These are phyloP conservation scores for Pholis gunnellus DNA, from an alignment of 2,113 vertebrate species.

Conservation along the genomic window DNA sequence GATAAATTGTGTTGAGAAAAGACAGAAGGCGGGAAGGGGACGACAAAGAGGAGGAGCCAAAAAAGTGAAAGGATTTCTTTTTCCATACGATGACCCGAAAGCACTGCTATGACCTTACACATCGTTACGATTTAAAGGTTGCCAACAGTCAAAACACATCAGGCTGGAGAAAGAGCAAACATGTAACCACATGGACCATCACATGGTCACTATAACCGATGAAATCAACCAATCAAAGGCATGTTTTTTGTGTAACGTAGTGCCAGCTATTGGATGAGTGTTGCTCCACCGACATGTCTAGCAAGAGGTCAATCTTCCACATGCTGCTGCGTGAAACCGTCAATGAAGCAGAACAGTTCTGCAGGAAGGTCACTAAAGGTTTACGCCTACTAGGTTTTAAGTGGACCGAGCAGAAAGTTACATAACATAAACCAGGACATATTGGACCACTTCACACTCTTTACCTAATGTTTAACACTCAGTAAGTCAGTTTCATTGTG, in stretches of 20 bases:
- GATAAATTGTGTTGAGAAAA: neutral
- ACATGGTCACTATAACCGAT: conserved; percentile 4
- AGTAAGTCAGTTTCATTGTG: conserved; percentile 17
- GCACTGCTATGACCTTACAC: conserved; percentile 12
- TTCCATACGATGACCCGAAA: conserved; percentile 1
- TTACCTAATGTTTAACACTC: conserved; percentile 5
- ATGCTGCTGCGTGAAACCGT: conserved; percentile 36
- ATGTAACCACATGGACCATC: conserved; percentile 8
- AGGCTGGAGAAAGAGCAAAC: conserved; percentile 28
- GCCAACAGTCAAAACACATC: conserved; percentile 1
- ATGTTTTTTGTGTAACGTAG: neutral
- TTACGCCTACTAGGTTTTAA: conserved; percentile 39
- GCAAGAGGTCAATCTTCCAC: conserved; percentile 38
- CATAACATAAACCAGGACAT: conserved; percentile 7
- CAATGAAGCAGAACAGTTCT: conserved; percentile 45
- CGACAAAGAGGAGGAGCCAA: neutral
- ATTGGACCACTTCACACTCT: neutral
- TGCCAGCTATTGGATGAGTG: neutral
- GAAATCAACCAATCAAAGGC: conserved; percentile 7
- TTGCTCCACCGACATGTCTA: conserved; percentile 16
- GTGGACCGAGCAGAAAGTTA: conserved; percentile 25
- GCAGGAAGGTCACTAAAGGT: conserved; percentile 46
- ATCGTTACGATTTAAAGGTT: neutral
- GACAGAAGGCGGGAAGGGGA: neutral
- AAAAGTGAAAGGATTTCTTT: neutral